Evolutionary conservation across 2,113 vertebrate species (phyloP).

Genomic region (Aptenodytes forsteri): DNA sequence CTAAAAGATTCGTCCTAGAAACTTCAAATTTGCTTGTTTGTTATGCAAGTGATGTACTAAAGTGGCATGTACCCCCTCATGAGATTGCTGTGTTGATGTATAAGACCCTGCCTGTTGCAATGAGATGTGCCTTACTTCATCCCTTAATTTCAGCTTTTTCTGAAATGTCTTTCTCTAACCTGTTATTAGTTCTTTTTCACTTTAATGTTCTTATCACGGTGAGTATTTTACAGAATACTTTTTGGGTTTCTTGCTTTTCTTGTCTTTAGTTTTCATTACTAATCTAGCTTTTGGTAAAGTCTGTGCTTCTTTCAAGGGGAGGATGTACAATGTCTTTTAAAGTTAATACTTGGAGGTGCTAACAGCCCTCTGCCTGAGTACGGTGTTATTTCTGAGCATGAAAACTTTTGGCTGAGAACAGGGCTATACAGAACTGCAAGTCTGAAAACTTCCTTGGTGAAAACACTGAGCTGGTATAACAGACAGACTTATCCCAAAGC

Average conservation of each 20-base stretch:
- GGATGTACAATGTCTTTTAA: neutral
- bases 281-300: neutral
- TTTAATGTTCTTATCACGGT: neutral
- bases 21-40: neutral
- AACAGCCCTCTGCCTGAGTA: neutral
- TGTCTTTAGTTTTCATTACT: neutral
- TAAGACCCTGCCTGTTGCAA: neutral
- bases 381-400: neutral
- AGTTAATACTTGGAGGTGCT: neutral
- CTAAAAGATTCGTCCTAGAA: slow-evolving; percentile 13
- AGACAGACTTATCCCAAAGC: neutral
- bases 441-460: neutral
- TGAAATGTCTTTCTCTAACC: neutral
- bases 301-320: neutral
- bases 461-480: neutral
- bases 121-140: neutral
- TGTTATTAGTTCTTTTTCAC: neutral
- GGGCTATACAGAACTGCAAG: neutral
- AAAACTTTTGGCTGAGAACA: neutral
- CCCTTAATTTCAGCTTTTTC: neutral
- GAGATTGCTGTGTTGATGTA: neutral
- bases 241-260: neutral
- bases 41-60: neutral
- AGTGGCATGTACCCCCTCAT: neutral
- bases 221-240: neutral